Evolutionary conservation across 2,888 invertebrate genomes (phyloP).

Genomic region (Pomacea canaliculata): DNA sequence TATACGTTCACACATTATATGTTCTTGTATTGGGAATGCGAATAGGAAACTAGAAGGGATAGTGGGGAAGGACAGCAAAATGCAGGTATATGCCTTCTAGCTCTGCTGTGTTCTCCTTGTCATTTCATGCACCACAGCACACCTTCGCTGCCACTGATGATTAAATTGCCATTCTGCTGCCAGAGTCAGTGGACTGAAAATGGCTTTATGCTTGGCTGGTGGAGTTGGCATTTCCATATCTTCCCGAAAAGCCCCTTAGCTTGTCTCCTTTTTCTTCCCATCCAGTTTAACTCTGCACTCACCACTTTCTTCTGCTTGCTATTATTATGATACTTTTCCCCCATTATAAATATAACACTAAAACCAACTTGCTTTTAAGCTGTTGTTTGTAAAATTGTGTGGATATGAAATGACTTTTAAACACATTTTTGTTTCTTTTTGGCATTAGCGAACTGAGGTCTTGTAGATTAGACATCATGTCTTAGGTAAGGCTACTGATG

Average conservation of each 20-base stretch:
- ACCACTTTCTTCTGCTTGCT: neutral
- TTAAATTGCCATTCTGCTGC: conserved; percentile 3
- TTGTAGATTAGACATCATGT: too few species aligned
- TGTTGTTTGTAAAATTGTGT: too few species aligned
- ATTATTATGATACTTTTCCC: neutral
- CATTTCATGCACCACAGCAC: neutral
- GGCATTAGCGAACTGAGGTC: too few species aligned
- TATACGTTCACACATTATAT: too few species aligned
- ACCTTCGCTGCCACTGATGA: neutral
- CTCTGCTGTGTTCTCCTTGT: neutral
- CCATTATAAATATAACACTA: neutral
- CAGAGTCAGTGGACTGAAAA: conserved; percentile 3
- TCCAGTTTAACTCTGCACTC: too few species aligned
- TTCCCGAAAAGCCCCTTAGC: neutral
- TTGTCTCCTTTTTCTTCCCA: neutral
- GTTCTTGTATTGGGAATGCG: too few species aligned
- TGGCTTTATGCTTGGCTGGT: neutral
- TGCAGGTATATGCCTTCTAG: neutral
- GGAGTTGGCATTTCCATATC: conserved; percentile 1
- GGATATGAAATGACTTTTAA: too few species aligned
- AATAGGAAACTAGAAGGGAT: too few species aligned
- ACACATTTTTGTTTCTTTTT: too few species aligned
- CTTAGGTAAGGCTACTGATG: too few species aligned
- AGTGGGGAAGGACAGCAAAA: neutral
- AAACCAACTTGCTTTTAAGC: too few species aligned